Evolutionary conservation across 2,888 invertebrate species (phyloP), one percentile per base, ranked within the genome.

Genomic region (Drosophila paracracens): DNA sequence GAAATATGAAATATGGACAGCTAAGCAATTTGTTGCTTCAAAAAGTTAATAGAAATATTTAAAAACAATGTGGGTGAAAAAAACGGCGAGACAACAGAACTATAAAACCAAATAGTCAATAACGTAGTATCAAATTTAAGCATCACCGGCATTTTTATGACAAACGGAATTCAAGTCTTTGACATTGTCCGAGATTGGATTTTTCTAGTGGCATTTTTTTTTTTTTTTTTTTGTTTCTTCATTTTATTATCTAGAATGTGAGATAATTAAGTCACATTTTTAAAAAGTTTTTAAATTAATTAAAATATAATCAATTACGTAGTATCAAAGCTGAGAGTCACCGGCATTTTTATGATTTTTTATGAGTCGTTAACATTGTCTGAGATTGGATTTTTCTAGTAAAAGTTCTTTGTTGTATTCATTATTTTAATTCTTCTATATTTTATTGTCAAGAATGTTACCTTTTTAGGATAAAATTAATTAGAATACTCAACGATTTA

Each of bases 121-220:
- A 74, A 70, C n/a, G 46, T 53, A 58, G 56, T 40, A 70, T 63
- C 52, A 36, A 69, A 71, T 62, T 61, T 70, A 31, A 70, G 59
- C 52, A 69, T 70, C 62, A n/a, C 66, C 69, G 77, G 63, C 70
- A 74, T 48, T 70, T 72, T 82, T 77, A 77, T 75, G 78, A 66
- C 63, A 77, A 77, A 75, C 80, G 82, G 80, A 81, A 81, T 78
- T 69, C 31, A 79, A 63, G 59, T 63, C 60, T 72, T 65, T 82
- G 79, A 52, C 73, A 77, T 79, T 71, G 79, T 67, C 40, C 27
- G 35, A 58, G 51, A 27, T 40, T 61, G 53, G 36, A 25, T 8
- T 52, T 40, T 48, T 61, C 25, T 43, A 40, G 36, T 63, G 18
- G 60, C 52, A 53, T 61, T 33, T 60, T 38, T 27, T n/a, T 25